Conservation (phyloP, 2,797 vertebrate genomes). For the Octomys mimax region DNA sequence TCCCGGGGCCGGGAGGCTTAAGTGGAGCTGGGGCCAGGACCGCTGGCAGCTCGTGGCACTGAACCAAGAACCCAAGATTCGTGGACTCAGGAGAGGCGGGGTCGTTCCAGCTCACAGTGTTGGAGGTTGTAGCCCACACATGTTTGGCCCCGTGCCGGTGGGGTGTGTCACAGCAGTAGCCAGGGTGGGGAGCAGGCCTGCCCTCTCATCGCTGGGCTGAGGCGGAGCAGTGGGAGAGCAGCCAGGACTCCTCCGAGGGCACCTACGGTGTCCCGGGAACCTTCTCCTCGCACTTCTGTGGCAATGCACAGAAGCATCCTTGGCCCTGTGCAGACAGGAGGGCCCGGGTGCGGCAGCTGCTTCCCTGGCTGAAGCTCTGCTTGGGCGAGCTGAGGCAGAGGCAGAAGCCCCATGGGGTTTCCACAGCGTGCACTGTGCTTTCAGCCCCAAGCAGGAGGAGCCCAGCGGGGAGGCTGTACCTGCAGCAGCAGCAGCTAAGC, state of each 20-base stretch:
- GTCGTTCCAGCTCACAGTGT: background rate
- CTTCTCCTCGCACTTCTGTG: background rate
- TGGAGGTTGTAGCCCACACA: background rate
- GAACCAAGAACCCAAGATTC: background rate
- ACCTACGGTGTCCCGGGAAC: background rate
- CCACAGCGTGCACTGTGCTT: conserved; percentile 52
- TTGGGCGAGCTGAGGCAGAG: background rate
- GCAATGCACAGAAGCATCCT: background rate
- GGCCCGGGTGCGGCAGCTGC: background rate
- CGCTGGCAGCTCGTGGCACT: background rate
- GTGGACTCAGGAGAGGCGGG: background rate
- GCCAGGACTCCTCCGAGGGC: background rate
- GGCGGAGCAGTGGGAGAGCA: background rate
- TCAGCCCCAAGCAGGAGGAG: conserved; percentile 79
- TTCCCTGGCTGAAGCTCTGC: background rate
- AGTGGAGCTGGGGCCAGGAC: background rate
- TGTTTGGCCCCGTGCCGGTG: background rate
- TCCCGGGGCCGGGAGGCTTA: background rate
- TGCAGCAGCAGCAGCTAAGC: background rate
- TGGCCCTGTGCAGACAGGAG: too few relatives aligned
- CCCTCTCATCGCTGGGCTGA: background rate
- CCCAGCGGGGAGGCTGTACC: conserved; percentile 56
- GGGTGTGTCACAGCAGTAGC: background rate
- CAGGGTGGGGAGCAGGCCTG: background rate
- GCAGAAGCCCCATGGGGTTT: background rate